These are phyloP conservation scores for Decapterus maruadsi DNA, from an alignment of 2,797 vertebrate genomes.

Conservation along the genomic window DNA sequence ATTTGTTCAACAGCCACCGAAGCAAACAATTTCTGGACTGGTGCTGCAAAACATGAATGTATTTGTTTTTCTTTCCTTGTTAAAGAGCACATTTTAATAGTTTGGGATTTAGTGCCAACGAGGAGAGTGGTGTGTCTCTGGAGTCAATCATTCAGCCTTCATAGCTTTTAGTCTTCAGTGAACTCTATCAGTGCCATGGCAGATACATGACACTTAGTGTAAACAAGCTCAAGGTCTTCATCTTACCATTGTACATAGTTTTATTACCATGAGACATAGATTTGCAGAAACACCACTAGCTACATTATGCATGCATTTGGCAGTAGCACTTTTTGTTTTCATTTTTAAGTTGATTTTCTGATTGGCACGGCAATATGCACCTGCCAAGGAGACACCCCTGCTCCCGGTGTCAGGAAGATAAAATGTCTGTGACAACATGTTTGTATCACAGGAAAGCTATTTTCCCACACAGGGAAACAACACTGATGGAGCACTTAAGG, in stretches of 20 bases:
- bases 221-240: conserved; percentile 15
- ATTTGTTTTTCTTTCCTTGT: conserved; percentile 15
- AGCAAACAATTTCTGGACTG: conserved; percentile 14
- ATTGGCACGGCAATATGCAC: conserved; percentile 61
- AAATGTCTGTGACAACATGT: conserved; percentile 66
- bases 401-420: conserved; percentile 59
- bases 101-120: conserved; percentile 15
- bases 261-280: conserved; percentile 16
- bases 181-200: conserved; percentile 28
- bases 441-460: conserved; percentile 62
- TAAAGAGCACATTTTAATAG: conserved; percentile 23
- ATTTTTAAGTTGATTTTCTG: conserved; percentile 50
- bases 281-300: conserved; percentile 16
- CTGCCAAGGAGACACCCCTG: conserved; percentile 40
- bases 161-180: conserved; percentile 16
- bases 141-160: conserved; percentile 20
- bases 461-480: conserved; percentile 55
- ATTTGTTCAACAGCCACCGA: conserved; percentile 29
- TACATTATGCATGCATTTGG: conserved; percentile 47
- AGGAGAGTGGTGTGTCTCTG: conserved; percentile 9
- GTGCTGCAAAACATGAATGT: background rate
- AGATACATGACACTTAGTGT: conserved; percentile 17
- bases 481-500: conserved; percentile 67
- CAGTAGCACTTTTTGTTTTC: conserved; percentile 41
- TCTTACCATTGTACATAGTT: background rate